A percentile compares a stretch with the other conserved stretches of the same genome.
Conservation (phyloP, 2,113 vertebrate genomes). For the Taxidea taxus region DNA sequence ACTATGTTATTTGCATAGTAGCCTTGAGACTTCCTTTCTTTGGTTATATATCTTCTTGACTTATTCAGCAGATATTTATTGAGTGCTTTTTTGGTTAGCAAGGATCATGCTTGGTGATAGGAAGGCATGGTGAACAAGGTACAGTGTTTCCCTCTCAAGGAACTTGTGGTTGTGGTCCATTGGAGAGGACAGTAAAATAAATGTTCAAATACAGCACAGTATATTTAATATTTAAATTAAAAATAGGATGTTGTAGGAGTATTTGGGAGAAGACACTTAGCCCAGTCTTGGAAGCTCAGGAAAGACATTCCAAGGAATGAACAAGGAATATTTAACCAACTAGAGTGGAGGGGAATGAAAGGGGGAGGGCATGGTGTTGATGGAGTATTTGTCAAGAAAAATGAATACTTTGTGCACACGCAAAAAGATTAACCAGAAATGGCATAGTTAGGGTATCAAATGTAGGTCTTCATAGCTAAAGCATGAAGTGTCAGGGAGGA, state of each 20-base stretch:
- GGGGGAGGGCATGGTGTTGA: neutral
- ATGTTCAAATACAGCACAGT: neutral
- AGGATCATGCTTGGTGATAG: neutral
- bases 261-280: neutral
- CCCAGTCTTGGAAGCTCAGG: neutral
- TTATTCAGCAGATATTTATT: neutral
- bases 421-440: conserved; percentile 6
- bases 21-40: neutral
- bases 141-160: neutral
- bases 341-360: neutral
- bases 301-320: neutral
- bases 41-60: neutral
- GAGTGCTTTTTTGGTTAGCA: neutral
- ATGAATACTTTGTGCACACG: neutral
- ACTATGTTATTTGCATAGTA: neutral
- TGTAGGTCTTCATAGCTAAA: neutral
- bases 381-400: neutral
- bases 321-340: neutral
- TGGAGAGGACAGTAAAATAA: neutral
- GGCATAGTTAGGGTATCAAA: neutral
- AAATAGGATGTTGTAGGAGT: neutral
- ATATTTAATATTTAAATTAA: conserved; percentile 8
- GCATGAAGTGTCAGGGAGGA: neutral
- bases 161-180: neutral
- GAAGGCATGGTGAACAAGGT: neutral